Base-by-base conservation (phyloP, 2,888 invertebrate species). In the Zeuzera pyrina region DNA sequence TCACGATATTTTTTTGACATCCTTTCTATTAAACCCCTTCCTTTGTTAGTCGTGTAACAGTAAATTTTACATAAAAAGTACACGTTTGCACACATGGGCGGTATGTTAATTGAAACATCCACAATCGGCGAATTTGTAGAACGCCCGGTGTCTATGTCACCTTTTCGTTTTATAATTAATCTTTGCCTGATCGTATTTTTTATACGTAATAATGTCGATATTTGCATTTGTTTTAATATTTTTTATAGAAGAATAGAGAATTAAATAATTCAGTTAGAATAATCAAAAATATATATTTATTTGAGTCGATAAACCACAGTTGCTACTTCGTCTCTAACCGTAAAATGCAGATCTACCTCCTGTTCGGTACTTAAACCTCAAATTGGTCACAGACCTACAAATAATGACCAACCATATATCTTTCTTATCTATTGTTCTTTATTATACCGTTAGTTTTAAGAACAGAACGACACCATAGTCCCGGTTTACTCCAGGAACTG, bases 401-500 rank as follows among this genome's bases (percentile, higher is more conserved):
- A 62, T 65, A 71, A 73, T 64, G 56, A 53, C 47, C 42, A 39
- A 61, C 57, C 65, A 72, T 78, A 73, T 67, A 73, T 79, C 68
- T 66, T 60, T 43, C 51, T 47, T 47, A 52, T 47, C 58, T 57
- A 67, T 79, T 78, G 72, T 78, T 62, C 57, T 57, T 41, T 33
- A 47, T 50, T 49, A 58, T 61, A 51, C 68, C 67, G 65, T 66
- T 68, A 42, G 48, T 79, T 78, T 78, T 53, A 30, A 64, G 76
- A 77, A 79, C 49, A 51, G 50, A 45, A 45, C 48, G 57, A 59
- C 61, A 71, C 69, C 69, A 66, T 58, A 66, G 52, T 74, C 71
- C 76, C 72, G 76, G 69, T 78, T 78, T 70, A 83, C 83, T 61
- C 72, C 56, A 66, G 65, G 58, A 66, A 74, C 81, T 72, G 81